Conservation (phyloP, 2,797 vertebrate species). For the Netta rufina region DNA sequence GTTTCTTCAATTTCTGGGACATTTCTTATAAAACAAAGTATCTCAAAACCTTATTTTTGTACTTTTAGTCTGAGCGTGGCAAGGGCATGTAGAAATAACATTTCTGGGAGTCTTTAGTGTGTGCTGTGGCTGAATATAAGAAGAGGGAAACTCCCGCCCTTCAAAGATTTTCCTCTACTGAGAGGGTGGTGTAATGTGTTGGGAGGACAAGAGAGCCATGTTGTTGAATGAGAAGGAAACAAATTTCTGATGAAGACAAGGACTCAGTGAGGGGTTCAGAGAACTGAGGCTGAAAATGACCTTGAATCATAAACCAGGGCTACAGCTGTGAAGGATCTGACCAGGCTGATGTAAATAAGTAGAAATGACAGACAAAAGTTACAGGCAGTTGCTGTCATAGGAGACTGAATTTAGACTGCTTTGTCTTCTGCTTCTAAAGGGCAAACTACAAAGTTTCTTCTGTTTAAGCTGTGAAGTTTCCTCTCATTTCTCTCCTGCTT, state of each 20-base stretch:
- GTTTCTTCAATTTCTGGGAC: neutral
- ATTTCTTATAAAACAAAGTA: neutral
- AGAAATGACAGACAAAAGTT: neutral
- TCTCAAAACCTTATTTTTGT: neutral
- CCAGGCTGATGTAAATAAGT: neutral
- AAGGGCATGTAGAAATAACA: neutral
- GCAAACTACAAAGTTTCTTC: neutral
- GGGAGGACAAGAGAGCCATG: neutral
- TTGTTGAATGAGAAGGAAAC: neutral
- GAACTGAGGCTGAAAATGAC: neutral
- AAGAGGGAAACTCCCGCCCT: neutral
- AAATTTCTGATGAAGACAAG: neutral
- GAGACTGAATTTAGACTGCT: neutral
- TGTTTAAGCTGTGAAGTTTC: neutral
- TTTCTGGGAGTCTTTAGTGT: neutral
- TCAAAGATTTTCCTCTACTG: neutral
- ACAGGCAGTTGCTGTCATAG: neutral
- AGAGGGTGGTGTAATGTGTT: neutral
- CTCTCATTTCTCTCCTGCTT: neutral
- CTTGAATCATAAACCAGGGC: neutral
- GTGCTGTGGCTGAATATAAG: neutral
- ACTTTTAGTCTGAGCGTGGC: neutral
- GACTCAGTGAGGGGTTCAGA: neutral
- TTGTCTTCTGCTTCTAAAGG: neutral
- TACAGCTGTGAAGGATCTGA: neutral